Percentiles rank a stretch among this genome's conserved stretches.
These are phyloP conservation scores for Aplidium turbinatum DNA, from an alignment of 23 tunicate genomes.

Conservation along the genomic window DNA sequence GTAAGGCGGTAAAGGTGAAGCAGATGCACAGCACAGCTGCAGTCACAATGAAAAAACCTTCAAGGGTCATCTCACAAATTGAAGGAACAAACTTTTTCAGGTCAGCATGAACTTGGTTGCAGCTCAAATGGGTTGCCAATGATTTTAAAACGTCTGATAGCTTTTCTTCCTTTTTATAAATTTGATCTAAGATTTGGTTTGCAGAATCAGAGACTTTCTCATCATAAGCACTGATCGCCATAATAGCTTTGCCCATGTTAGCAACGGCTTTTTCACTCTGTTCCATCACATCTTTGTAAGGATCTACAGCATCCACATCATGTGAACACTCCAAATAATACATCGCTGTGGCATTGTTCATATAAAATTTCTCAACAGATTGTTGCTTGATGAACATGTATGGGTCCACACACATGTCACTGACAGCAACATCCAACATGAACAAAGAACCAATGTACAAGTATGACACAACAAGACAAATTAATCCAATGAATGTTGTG, in stretches of 20 bases:
- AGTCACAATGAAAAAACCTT: slow-evolving; percentile 65
- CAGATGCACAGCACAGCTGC: slow-evolving; percentile 41
- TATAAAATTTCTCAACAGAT: slow-evolving; percentile 44
- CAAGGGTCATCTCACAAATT: slow-evolving; percentile 50
- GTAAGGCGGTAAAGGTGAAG: slow-evolving; percentile 49
- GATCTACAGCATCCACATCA: slow-evolving; percentile 5
- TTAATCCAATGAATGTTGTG: slow-evolving; percentile 59
- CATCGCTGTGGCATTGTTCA: slow-evolving; percentile 43
- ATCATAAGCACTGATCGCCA: too few relatives aligned
- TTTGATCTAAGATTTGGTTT: too few relatives aligned
- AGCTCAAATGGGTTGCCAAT: slow-evolving; percentile 19
- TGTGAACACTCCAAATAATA: slow-evolving; percentile 57
- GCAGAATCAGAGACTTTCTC: too few relatives aligned
- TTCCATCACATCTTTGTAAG: slow-evolving; percentile 1
- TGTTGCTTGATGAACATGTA: slow-evolving; percentile 40
- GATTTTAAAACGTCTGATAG: too few relatives aligned
- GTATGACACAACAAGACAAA: slow-evolving; percentile 65
- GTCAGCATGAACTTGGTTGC: slow-evolving; percentile 36
- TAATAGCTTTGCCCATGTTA: too few relatives aligned
- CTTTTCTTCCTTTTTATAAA: too few relatives aligned
- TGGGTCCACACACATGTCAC: slow-evolving; percentile 80
- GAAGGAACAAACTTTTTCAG: slow-evolving; percentile 33
- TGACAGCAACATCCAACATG: slow-evolving; percentile 58
- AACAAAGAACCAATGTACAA: slow-evolving; percentile 63
- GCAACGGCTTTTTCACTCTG: too few relatives aligned